These are phyloP conservation scores for Hypocryptadius cinnamomeus DNA, from an alignment of 2,113 vertebrate genomes.

Conservation along the genomic window DNA sequence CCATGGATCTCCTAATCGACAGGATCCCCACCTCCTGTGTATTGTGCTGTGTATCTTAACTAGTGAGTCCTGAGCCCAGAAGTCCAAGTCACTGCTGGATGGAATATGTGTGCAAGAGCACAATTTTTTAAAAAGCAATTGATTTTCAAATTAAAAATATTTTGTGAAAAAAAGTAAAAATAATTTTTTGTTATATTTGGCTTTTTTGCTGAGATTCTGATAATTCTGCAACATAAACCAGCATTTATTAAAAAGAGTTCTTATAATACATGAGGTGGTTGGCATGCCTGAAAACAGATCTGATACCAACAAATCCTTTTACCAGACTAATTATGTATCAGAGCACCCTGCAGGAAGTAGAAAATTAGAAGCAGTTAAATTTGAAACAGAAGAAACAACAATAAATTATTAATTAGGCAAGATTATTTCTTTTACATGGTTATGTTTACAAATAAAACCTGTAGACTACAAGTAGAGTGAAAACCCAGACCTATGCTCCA, in stretches of 20 bases:
- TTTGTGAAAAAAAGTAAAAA: background rate
- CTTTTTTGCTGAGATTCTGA: background rate
- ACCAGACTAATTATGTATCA: background rate
- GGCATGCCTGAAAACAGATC: background rate
- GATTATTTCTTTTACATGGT: background rate
- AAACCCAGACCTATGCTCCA: background rate
- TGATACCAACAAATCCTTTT: background rate
- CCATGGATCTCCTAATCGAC: background rate
- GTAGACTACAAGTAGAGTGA: background rate
- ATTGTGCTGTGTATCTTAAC: background rate
- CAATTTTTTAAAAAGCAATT: background rate
- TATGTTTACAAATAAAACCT: background rate
- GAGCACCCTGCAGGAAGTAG: background rate
- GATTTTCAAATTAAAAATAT: background rate
- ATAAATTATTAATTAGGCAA: slow-evolving; percentile 6
- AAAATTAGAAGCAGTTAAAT: background rate
- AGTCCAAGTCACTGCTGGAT: background rate
- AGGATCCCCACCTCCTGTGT: background rate
- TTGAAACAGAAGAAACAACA: background rate
- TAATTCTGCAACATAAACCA: background rate
- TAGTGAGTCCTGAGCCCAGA: background rate
- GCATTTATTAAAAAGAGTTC: background rate
- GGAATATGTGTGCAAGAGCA: background rate
- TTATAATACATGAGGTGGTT: background rate
- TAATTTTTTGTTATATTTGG: fast-evolving